Evolutionary conservation across 2,888 invertebrate species (phyloP).

Genomic region (Acanthosepion lycidas): DNA sequence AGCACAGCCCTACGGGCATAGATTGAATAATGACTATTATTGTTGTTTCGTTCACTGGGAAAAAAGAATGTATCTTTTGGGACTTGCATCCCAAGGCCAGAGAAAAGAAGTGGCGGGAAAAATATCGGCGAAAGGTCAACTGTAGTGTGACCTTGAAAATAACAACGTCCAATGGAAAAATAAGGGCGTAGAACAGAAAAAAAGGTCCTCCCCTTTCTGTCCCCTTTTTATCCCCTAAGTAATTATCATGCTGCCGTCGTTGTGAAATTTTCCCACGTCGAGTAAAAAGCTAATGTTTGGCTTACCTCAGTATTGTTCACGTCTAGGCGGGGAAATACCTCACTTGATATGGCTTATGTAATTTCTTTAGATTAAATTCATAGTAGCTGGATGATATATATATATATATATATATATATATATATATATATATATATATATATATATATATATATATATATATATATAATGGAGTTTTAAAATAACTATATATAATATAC

Average conservation of each 20-base stretch:
- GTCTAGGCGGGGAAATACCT: background rate
- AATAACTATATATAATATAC: no score
- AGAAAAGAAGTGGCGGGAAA: background rate
- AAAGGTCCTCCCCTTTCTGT: background rate
- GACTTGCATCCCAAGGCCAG: background rate
- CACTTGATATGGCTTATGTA: background rate
- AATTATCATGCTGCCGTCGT: background rate
- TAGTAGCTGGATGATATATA: no score
- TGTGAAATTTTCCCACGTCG: constrained; percentile 13
- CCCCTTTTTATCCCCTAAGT: background rate
- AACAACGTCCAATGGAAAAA: background rate
- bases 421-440: no score
- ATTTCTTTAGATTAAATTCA: no score
- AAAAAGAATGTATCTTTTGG: background rate
- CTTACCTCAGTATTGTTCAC: constrained; percentile 79
- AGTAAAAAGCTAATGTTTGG: constrained; percentile 63
- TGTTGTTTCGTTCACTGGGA: background rate
- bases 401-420: no score
- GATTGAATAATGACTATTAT: background rate
- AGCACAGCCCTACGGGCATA: background rate
- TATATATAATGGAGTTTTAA: no score
- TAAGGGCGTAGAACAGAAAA: background rate
- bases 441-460: no score
- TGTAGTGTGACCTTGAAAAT: background rate
- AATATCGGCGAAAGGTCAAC: background rate